These are phyloP conservation scores for Euthynnus affinis DNA, from an alignment of 2,797 vertebrate species.

Conservation along the genomic window DNA sequence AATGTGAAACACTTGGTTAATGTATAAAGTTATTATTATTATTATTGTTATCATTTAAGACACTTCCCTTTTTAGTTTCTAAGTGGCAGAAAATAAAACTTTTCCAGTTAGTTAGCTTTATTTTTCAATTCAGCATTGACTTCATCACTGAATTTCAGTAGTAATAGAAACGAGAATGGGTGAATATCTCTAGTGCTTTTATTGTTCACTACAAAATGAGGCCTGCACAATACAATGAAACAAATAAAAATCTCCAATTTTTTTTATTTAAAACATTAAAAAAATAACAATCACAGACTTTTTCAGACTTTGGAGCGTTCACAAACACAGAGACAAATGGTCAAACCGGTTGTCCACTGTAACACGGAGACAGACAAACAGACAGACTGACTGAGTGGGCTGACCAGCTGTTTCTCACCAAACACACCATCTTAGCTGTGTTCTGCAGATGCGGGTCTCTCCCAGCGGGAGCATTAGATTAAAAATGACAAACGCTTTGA, in stretches of 20 bases:
- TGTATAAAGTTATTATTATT: no score
- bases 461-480: conserved; percentile 63
- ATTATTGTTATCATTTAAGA: no score
- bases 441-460: conserved; percentile 39
- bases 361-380: conserved; percentile 9
- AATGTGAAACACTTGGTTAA: no score
- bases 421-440: conserved; percentile 5
- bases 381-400: conserved; percentile 44
- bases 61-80: no score
- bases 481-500: conserved; percentile 73
- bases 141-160: background rate
- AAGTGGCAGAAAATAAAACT: no score
- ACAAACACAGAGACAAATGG: conserved; percentile 2
- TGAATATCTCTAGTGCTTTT: no score
- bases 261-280: background rate
- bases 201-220: no score
- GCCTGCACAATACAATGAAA: background rate
- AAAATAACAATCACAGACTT: background rate
- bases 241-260: no score
- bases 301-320: background rate
- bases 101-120: background rate
- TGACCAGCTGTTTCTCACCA: conserved; percentile 63
- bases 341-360: conserved; percentile 17
- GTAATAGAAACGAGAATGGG: no score
- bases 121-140: background rate